Conservation (phyloP, 2,113 vertebrate genomes). For the Danio rerio region DNA sequence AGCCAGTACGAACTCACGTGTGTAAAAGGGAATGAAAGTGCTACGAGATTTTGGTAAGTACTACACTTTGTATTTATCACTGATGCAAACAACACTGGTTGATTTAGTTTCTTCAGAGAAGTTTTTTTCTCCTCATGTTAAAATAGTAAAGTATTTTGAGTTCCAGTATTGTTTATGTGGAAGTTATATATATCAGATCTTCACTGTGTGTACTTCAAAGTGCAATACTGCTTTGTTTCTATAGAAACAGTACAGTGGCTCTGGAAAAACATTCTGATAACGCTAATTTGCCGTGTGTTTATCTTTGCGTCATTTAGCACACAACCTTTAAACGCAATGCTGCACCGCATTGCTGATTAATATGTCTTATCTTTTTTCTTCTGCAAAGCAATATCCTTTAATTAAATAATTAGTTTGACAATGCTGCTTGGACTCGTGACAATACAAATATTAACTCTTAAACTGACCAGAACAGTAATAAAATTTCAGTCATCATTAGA, state of each 20-base stretch:
- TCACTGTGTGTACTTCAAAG: not conserved
- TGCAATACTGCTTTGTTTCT: constrained; percentile 46
- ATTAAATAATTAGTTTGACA: constrained; percentile 60
- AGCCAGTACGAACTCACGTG: constrained; percentile 61
- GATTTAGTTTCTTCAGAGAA: not conserved
- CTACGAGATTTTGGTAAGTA: constrained; percentile 72
- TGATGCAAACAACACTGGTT: not conserved
- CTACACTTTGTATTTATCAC: not conserved
- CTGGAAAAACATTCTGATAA: constrained; percentile 41
- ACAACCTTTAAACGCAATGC: constrained; percentile 16
- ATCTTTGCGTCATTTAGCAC: constrained; percentile 32
- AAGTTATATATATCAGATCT: not conserved
- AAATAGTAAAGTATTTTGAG: too few species aligned
- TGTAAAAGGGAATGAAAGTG: constrained; percentile 48
- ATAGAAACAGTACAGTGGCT: constrained; percentile 44
- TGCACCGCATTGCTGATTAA: constrained; percentile 12
- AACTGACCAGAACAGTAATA: constrained; percentile 38
- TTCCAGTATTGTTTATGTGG: not conserved
- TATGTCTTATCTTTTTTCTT: constrained; percentile 28
- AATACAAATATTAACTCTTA: constrained; percentile 49
- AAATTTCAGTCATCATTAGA: constrained; percentile 35
- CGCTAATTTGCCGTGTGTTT: constrained; percentile 4
- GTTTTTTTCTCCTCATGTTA: not conserved
- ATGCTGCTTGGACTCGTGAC: not conserved
- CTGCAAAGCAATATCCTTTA: constrained; percentile 56